Base-by-base conservation (phyloP, 2,888 invertebrate genomes). In the Priocnemis perturbator region DNA sequence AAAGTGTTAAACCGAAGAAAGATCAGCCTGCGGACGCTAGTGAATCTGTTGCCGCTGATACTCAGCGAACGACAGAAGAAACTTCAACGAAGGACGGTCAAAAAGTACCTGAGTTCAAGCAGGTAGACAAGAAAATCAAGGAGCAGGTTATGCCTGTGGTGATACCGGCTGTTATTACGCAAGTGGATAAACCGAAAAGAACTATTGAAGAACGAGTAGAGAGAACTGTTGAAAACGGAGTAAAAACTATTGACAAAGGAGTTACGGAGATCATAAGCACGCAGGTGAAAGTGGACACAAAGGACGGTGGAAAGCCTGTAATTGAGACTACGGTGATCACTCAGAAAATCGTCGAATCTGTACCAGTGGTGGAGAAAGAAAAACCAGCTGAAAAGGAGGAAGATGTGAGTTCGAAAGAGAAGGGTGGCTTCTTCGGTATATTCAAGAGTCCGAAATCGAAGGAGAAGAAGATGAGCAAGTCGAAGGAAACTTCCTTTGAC, bases 191-290 rank as follows among this genome's bases (percentile, higher is more conserved):
- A 56, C 61, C 67, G 50, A 71, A 55, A 14, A 64, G 64, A 48
- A 59, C 64, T 26, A 76, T 71, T 52, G 70, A 71, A 7, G 79
- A 77, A 58, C 67, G 71, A 26, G 59, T 77, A 7, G 76, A 82
- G 47, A 73, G 77, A 60, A 71, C 77, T 26, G 65, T 75, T 48
- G 76, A 80, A 58, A 76, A 81, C 37, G 62, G 71, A 9, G 77
- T 73, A 23, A 78, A 76, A 55, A 67, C 64, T 0, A 61, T 77
- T 4, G 73, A 78, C 21, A 72, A 73, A 56, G 59, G 59, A 9
- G 74, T 74, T 20, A 91, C 91, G 74, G 91, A 91, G 85, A 90
- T 90, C 45, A 87, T 90, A 1, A 90, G 90, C 15, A 50, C 50
- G 4, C 50, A 50, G n/a, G 19, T 19, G 1, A 50, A 19, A 17